phyloP scores from a whole-genome alignment of 2,797 vertebrate species.

The Acanthornis magna region DNA sequence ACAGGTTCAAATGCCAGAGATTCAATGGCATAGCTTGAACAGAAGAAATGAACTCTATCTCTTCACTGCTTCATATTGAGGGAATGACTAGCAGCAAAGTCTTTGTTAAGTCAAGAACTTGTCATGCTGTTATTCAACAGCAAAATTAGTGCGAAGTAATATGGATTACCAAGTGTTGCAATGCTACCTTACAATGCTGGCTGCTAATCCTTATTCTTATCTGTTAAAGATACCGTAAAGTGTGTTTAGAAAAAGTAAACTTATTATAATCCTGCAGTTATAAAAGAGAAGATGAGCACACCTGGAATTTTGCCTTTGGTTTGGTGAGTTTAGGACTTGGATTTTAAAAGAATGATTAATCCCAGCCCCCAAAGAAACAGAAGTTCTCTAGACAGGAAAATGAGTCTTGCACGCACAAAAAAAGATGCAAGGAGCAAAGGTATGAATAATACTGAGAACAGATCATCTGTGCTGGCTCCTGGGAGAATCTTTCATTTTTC shows the following conservation, averaged over 20 bases:
- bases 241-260: background rate
- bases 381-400: background rate
- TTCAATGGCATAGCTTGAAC: background rate
- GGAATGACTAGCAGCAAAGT: background rate
- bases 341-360: background rate
- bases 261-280: background rate
- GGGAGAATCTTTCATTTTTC: background rate
- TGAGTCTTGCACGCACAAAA: background rate
- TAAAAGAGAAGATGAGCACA: background rate
- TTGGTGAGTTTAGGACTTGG: background rate
- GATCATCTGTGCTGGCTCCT: background rate
- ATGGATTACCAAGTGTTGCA: background rate
- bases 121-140: background rate
- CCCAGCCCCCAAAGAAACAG: background rate
- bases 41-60: background rate
- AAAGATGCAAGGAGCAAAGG: background rate
- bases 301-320: background rate
- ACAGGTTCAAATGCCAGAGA: background rate
- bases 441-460: background rate
- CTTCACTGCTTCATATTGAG: background rate
- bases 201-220: background rate
- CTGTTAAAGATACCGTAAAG: background rate
- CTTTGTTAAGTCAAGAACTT: background rate
- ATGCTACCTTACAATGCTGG: background rate
- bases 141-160: background rate